phyloP scores from a whole-genome alignment of 2,113 vertebrate genomes.

The Neopipo cinnamomea region DNA sequence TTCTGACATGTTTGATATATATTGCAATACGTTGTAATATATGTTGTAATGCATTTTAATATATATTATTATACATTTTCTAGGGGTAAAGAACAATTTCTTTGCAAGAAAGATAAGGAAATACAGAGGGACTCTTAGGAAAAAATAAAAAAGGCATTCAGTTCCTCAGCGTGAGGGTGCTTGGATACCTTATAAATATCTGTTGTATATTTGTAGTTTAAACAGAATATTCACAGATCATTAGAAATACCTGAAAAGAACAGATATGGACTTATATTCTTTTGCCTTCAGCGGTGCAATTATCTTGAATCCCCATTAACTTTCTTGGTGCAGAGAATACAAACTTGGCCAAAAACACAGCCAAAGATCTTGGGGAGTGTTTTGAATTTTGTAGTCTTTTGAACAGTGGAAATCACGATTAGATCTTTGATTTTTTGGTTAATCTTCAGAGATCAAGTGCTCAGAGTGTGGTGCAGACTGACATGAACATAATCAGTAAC shows the following conservation, averaged over 20 bases:
- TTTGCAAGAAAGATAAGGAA: not conserved
- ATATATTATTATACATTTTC: not conserved
- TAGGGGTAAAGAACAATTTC: not conserved
- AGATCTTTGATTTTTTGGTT: not conserved
- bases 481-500: not conserved
- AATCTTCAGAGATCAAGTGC: not conserved
- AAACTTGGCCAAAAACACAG: not conserved
- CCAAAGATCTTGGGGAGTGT: not conserved
- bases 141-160: not conserved
- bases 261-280: not conserved
- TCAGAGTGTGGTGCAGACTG: not conserved
- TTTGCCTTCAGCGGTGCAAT: not conserved
- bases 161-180: not conserved
- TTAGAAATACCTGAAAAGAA: not conserved
- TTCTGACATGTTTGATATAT: not conserved
- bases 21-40: not conserved
- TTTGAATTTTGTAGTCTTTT: not conserved
- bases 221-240: not conserved
- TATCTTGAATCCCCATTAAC: not conserved
- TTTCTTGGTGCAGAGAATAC: not conserved
- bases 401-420: not conserved
- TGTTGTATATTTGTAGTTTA: not conserved
- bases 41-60: not conserved
- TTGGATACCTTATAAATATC: not conserved
- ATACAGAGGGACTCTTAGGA: not conserved